phyloP scores from a whole-genome alignment of 2,888 invertebrate genomes.

The Stictocephala bisonia region DNA sequence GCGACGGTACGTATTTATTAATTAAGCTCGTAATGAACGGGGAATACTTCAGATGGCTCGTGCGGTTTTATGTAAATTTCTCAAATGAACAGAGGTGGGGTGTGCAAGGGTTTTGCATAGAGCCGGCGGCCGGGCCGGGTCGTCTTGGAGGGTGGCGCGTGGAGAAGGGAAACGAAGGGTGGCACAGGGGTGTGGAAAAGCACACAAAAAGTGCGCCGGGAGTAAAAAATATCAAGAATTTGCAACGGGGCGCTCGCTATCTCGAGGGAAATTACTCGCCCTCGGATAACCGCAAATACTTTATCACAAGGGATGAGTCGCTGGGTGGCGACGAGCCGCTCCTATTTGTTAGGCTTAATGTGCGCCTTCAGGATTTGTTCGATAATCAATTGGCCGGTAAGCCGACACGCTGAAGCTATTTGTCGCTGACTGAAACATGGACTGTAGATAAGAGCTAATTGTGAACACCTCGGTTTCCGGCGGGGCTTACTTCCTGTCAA shows the following conservation, averaged over 20 bases:
- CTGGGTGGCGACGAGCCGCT: constrained; percentile 40
- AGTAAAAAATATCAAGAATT: constrained; percentile 52
- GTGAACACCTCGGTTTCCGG: constrained; percentile 35
- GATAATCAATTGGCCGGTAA: constrained; percentile 42
- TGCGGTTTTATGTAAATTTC: constrained; percentile 51
- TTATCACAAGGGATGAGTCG: constrained; percentile 50
- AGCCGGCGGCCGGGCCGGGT: constrained; percentile 42
- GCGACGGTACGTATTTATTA: constrained; percentile 49
- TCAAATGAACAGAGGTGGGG: constrained; percentile 47
- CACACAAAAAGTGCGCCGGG: constrained; percentile 48
- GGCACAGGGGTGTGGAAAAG: constrained; percentile 45
- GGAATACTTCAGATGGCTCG: constrained; percentile 50
- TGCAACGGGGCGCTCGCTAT: constrained; percentile 46
- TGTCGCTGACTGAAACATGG: constrained; percentile 38
- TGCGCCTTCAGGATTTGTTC: constrained; percentile 43
- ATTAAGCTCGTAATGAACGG: constrained; percentile 50
- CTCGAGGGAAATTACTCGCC: constrained; percentile 49
- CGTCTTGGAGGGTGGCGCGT: constrained; percentile 44
- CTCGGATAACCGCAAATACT: constrained; percentile 50
- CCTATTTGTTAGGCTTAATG: constrained; percentile 51
- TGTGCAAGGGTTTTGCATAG: constrained; percentile 49
- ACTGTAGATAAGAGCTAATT: constrained; percentile 41
- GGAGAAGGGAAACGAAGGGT: constrained; percentile 44
- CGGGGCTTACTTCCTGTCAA: too few relatives aligned
- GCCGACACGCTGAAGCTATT: constrained; percentile 24